These are phyloP conservation scores for Chaitophorus viminalis DNA, from an alignment of 2,888 invertebrate genomes.

Conservation along the genomic window DNA sequence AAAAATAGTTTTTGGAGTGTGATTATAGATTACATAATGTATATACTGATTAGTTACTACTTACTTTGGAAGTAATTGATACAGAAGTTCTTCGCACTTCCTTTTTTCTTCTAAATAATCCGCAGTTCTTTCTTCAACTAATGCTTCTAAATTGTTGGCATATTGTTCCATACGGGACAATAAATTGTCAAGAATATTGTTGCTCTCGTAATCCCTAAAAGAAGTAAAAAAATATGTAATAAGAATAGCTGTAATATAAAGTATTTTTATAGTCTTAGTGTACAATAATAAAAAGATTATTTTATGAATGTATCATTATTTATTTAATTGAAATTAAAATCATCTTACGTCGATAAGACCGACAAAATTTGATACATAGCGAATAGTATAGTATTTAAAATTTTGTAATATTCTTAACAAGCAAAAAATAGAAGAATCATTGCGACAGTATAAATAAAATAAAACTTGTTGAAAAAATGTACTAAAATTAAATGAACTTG, in stretches of 20 bases:
- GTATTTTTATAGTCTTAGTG: no score
- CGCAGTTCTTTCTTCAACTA: conserved; percentile 95
- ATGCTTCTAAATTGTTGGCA: conserved; percentile 95
- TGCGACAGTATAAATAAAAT: no score
- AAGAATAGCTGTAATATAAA: background rate
- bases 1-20: background rate
- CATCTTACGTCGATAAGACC: no score
- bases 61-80: conserved; percentile 94
- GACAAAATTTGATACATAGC: no score
- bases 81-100: conserved; percentile 95
- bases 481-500: no score
- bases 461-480: no score
- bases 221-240: background rate
- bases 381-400: background rate
- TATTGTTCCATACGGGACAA: conserved; percentile 98
- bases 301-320: background rate
- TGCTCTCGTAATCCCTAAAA: conserved; percentile 85
- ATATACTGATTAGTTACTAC: conserved; percentile 68
- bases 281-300: background rate
- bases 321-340: background rate
- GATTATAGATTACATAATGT: no score
- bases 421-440: no score
- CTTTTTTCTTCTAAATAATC: conserved; percentile 98
- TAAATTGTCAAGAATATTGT: conserved; percentile 94
- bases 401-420: background rate